Evolutionary conservation across 1,140 invertebrate species (phyloP).

Genomic region (Ephestia elutella): DNA sequence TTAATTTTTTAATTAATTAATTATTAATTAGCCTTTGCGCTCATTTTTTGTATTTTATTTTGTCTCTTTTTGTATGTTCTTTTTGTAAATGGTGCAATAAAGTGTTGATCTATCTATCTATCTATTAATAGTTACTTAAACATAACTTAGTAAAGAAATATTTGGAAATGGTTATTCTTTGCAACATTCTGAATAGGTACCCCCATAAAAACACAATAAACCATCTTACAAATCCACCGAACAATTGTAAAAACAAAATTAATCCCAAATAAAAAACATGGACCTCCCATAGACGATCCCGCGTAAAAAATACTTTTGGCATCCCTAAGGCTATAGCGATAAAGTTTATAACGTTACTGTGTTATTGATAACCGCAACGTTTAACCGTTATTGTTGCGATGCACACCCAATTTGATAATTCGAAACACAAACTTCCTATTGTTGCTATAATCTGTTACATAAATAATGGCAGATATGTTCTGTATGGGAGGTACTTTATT

Average conservation of each 20-base stretch:
- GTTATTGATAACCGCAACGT: background rate
- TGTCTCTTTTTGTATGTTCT: no score
- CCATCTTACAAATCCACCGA: background rate
- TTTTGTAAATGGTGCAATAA: no score
- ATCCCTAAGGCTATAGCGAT: background rate
- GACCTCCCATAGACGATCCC: conserved; percentile 1
- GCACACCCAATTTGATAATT: conserved; percentile 15
- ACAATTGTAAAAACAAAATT: conserved; percentile 4
- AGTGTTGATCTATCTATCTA: no score
- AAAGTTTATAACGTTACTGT: background rate
- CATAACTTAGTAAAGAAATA: background rate
- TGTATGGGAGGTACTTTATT: background rate
- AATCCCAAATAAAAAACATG: conserved; percentile 1
- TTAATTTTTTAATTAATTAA: no score
- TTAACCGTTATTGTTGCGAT: background rate
- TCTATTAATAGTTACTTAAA: no score
- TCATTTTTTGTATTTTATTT: no score
- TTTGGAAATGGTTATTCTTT: conserved; percentile 6
- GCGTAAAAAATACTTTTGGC: background rate
- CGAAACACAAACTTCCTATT: conserved; percentile 8
- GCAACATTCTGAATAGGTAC: conserved; percentile 4
- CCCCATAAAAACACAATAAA: conserved; percentile 1
- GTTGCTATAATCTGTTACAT: conserved; percentile 14
- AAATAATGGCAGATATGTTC: background rate
- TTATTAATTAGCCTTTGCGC: no score